A percentile compares a stretch with the other conserved stretches of the same genome.
Evolutionary conservation across 2,797 vertebrate genomes (phyloP).

Genomic region (Sus cebifrons): DNA sequence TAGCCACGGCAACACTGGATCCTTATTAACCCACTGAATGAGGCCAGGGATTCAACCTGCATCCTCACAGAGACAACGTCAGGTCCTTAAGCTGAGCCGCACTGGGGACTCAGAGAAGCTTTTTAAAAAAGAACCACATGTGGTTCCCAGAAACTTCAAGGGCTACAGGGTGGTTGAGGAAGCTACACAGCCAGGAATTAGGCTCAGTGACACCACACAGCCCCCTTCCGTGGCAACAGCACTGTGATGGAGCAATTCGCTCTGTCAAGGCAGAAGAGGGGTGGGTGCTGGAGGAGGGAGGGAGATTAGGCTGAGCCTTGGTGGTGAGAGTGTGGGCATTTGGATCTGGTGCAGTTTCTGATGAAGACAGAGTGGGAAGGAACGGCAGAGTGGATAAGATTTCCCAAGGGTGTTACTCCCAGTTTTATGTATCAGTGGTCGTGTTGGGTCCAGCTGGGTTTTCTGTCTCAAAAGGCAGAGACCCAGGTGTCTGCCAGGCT

Average conservation of each 20-base stretch:
- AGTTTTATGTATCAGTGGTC: fast-evolving
- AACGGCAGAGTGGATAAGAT: background rate
- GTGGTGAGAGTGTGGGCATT: too few species aligned
- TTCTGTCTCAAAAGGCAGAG: background rate
- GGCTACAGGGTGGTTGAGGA: background rate
- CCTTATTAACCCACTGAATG: too few species aligned
- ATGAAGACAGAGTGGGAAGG: background rate
- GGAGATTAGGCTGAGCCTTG: background rate
- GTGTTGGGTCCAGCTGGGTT: background rate
- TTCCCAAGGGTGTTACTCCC: background rate
- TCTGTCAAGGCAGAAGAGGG: background rate
- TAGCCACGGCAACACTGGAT: too few species aligned
- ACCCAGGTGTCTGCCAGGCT: background rate
- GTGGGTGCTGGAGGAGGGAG: too few species aligned
- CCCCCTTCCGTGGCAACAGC: background rate
- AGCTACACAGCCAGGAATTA: background rate
- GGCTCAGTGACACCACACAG: background rate
- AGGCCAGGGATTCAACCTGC: too few species aligned
- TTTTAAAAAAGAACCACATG: background rate
- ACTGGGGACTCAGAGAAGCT: too few species aligned
- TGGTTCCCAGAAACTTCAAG: background rate
- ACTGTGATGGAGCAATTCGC: background rate
- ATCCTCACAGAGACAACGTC: too few species aligned
- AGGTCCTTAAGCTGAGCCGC: too few species aligned
- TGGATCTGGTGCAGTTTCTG: too few species aligned